Evolutionary conservation across 35 echinoderm and acorn worm species (phyloP), one percentile per base, ranked within the genome.

Genomic region (Heliocidaris tuberculata): DNA sequence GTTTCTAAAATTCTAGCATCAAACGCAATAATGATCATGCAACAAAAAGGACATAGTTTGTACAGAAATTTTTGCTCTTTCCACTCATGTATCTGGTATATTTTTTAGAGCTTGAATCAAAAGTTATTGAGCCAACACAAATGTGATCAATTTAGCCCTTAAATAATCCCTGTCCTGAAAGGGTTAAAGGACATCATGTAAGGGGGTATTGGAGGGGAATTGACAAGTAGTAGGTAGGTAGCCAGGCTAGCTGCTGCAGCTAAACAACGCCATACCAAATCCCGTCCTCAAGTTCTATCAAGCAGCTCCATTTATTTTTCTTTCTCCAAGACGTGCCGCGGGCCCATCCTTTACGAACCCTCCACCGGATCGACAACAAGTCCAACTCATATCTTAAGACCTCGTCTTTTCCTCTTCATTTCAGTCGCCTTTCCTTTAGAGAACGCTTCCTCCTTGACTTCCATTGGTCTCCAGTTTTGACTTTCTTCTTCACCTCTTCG

Each of bases 301-400:
- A 48, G 87, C 87, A 89, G 31, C 29, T 89, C 87, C 87, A 42
- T 89, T 89, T 89, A 89, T 89, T 89, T 89, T 89, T 89, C 87
- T 89, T 89, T 89, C 87, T 89, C 9, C 87, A 89, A 89, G 87
- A 47, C 87, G 31, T 11, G 87, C 87, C 87, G 87, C 87, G 47
- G 87, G 87, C 31, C 19, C 87, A 32, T 89, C 30, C 87, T 89
- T 78, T 89, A 89, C 87, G 31, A 32, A 30, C 24, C 31, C 87
- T 89, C 87, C 29, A 17, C 31, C 19, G 65, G 65, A 24, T 78
- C 31, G 87, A 89, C 87, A 89, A 42, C 87, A 89, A 89, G 87
- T 89, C 87, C 31, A 89, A 89, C 35, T 89, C 87, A 89, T 89
- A 89, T 89, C 87, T 32, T 32, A 89, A 89, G 87, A 48, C 31